Evolutionary conservation across 2,797 vertebrate species (phyloP), one percentile per base, ranked within the genome.

Genomic region (Danio choprae): DNA sequence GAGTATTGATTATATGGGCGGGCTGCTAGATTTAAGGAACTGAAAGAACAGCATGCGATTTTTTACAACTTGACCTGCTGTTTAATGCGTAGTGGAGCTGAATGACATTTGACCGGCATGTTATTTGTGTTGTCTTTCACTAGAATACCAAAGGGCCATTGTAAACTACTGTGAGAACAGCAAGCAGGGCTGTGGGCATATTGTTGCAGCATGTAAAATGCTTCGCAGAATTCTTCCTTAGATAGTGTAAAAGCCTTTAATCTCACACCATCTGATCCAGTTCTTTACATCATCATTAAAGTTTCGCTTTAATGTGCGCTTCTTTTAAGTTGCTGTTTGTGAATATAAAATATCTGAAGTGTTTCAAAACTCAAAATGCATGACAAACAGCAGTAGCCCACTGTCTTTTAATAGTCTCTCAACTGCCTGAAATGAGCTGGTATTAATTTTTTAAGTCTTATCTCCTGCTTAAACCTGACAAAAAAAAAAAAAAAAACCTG

Each of bases 1-100:
- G 16, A 64, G 20, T 46, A 86, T 83, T 77, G 85, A 83, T 80
- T 80, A 56, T 71, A 36, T 29, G 59, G 81, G 18, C 43, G 51
- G 29, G 55, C 56, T 64, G 9, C 43, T 63, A 69, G n/a, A 70
- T 76, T 55, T 62, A 69, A 80, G 43, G 41, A 53, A 62, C 58
- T 40, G 43, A 65, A 46, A 68, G 55, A 77, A 74, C n/a, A 80
- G 38, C 51, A 20, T 53, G 40, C 46, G 48, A 67, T 72, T 50
- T 20, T 56, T 15, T 51, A n/a, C 7, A 6, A 67, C 60, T 48
- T 74, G 50, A 71, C n/a, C 20, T 43, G 55, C 5, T 36, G 56
- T 62, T 40, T 46, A 77, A 48, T 38, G 22, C 29, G 59, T 20
- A 18, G 16, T 50, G 5, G 3, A 8, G 10, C 11, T 59, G 51